A percentile compares a stretch with the other conserved stretches of the same genome.
These are phyloP conservation scores for Rhodeus uyekii DNA, from an alignment of 2,797 vertebrate genomes.

Conservation along the genomic window DNA sequence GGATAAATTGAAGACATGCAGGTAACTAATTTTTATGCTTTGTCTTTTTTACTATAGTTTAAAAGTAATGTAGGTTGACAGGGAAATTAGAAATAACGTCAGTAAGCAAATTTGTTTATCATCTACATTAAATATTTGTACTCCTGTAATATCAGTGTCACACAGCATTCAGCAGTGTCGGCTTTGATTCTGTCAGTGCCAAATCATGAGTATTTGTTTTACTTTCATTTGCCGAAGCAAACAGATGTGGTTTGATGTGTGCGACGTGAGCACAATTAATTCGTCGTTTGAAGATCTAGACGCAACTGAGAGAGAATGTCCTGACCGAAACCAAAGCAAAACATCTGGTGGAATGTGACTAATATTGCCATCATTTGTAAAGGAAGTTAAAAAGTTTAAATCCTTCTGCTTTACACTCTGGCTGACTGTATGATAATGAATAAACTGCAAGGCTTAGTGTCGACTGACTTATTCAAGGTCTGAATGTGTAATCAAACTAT, in stretches of 20 bases:
- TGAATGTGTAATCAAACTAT: slow-evolving; percentile 40
- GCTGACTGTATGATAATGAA: slow-evolving; percentile 8
- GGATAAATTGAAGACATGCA: slow-evolving; percentile 1
- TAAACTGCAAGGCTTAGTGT: slow-evolving; percentile 2
- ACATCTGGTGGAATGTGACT: slow-evolving; percentile 43
- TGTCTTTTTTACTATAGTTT: neutral
- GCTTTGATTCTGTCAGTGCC: slow-evolving; percentile 14
- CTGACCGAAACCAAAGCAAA: slow-evolving; percentile 43
- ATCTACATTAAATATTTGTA: slow-evolving; percentile 3
- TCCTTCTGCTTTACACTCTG: neutral
- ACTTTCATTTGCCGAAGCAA: slow-evolving; percentile 28
- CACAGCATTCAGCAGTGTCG: neutral
- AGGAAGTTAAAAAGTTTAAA: neutral
- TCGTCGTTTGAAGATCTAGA: slow-evolving; percentile 33
- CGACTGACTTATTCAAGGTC: slow-evolving; percentile 7
- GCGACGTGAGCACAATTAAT: slow-evolving; percentile 24
- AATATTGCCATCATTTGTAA: slow-evolving; percentile 23
- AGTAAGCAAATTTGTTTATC: neutral
- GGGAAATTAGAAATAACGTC: neutral
- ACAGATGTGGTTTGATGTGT: slow-evolving; percentile 51
- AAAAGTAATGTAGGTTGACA: neutral
- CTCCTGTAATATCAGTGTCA: slow-evolving; percentile 2
- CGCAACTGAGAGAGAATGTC: slow-evolving; percentile 21
- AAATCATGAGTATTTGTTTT: slow-evolving; percentile 20
- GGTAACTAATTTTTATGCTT: neutral